A percentile compares a stretch with the other conserved stretches of the same genome.
Evolutionary conservation across 2,888 invertebrate species (phyloP).

Genomic region (Ophonus ardosiacus): DNA sequence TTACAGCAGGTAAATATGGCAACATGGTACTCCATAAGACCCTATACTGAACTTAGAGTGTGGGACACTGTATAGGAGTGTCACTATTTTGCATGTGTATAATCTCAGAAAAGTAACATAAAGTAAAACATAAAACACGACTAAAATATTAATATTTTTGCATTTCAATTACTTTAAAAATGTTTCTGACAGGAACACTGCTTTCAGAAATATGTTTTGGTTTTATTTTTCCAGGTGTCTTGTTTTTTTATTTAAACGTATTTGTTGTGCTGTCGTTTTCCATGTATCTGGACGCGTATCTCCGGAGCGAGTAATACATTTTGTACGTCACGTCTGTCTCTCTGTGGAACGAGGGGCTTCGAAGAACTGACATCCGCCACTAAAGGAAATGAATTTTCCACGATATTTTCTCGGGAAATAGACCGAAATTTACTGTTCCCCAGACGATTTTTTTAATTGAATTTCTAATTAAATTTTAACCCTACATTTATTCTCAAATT

Average conservation of each 20-base stretch:
- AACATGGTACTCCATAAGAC: no score
- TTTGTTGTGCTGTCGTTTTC: neutral
- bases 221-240: neutral
- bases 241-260: neutral
- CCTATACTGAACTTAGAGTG: no score
- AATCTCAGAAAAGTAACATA: neutral
- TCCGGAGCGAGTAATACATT: neutral
- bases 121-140: neutral
- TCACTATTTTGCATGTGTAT: no score
- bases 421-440: neutral
- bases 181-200: neutral
- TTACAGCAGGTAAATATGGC: no score
- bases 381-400: constrained; percentile 35
- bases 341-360: neutral
- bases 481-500: neutral
- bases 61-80: no score
- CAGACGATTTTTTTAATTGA: constrained; percentile 24
- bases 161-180: neutral
- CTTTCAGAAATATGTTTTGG: neutral
- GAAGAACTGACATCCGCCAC: constrained; percentile 8
- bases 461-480: neutral
- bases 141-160: neutral
- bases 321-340: neutral
- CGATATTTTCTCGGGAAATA: constrained; percentile 18
- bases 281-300: neutral